phyloP scores from a whole-genome alignment of 30 jellyfish, hydroid and myxozoan species.

The Turritopsis rubra region DNA sequence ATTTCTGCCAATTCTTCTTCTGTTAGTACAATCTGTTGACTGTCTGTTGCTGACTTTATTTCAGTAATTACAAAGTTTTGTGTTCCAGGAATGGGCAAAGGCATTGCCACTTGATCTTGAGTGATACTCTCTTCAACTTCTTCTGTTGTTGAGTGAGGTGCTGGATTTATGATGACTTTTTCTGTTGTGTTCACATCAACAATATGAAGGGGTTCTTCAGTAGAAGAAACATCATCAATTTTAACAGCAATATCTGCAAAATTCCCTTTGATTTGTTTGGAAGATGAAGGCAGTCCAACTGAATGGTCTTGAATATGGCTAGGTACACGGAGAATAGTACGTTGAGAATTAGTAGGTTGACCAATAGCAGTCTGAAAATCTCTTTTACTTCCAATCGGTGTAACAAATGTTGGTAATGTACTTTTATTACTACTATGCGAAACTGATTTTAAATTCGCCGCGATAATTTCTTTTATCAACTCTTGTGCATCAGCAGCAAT shows the following conservation, averaged over 20 bases:
- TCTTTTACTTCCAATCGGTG: slow-evolving; percentile 12
- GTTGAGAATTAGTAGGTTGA: not conserved
- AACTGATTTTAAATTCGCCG: slow-evolving; percentile 23
- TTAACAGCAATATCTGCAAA: slow-evolving; percentile 11
- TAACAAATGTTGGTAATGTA: not conserved
- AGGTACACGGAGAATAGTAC: slow-evolving; percentile 8
- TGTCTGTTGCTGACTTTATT: slow-evolving; percentile 9
- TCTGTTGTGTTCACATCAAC: slow-evolving; percentile 20
- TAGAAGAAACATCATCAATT: not conserved
- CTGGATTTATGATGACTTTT: slow-evolving; percentile 1
- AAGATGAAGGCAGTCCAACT: slow-evolving; percentile 3
- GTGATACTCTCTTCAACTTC: not conserved
- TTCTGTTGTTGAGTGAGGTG: not conserved
- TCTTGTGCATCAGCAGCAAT: slow-evolving; percentile 20
- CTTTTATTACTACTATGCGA: not conserved
- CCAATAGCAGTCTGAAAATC: not conserved
- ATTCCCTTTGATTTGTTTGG: not conserved
- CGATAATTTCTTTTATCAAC: slow-evolving; percentile 25
- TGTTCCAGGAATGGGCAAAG: not conserved
- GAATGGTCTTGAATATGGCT: slow-evolving; percentile 20
- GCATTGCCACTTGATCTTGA: not conserved
- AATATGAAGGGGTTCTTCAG: slow-evolving; percentile 8
- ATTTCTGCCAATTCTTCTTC: slow-evolving; percentile 91
- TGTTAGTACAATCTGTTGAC: slow-evolving; percentile 69
- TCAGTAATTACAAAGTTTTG: slow-evolving; percentile 28